Evolutionary conservation across 92 coral and sea anemone genomes (phyloP), one percentile per base, ranked within the genome.

Genomic region (Actinernus sp.): DNA sequence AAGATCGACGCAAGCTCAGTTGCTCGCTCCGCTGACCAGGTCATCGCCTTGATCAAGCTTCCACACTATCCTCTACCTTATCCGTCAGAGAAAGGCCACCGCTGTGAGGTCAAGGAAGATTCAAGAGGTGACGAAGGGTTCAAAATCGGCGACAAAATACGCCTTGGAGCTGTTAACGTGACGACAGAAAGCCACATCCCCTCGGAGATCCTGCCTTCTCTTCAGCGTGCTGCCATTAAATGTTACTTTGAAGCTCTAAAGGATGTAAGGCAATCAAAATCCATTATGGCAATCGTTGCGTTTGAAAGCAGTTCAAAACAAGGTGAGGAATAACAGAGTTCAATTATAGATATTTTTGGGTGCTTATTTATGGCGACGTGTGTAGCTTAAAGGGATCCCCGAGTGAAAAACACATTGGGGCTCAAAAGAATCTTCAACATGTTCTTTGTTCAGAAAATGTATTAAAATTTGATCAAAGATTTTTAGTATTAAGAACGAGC

Each of bases 1-100:
- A 56, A 57, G n/a, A 26, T 77, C 1, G 77, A 65, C 39, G 76
- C 76, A 9, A 55, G 68, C 16, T 67, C 67, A 49, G 32, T 43
- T 2, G 17, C 53, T 13, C 37, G 76, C 34, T 14, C 48, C 2
- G 21, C 29, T 9, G 84, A 60, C 31, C 25, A 77, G 17, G 65
- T 55, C 23, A 50, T 68, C 29, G 76, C 25, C 4, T 34, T 49
- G 12, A 33, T 52, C 10, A 7, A 41, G 1, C 44, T 68, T 4
- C 65, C 76, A 2, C 17, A n/a, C 3, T 16, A 8, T 3, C 23
- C 26, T 7, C 26, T 26, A 14, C 76, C 76, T 3, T 16, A 13
- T 6, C 30, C 55, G 46, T 22, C 12, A 0, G 38, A 38, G 31
- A 16, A 31, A 14, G 65, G 63, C 3, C 6, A 7, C 9, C 39